phyloP scores from a whole-genome alignment of 2,888 invertebrate species.

The Palloptera scutellata region DNA sequence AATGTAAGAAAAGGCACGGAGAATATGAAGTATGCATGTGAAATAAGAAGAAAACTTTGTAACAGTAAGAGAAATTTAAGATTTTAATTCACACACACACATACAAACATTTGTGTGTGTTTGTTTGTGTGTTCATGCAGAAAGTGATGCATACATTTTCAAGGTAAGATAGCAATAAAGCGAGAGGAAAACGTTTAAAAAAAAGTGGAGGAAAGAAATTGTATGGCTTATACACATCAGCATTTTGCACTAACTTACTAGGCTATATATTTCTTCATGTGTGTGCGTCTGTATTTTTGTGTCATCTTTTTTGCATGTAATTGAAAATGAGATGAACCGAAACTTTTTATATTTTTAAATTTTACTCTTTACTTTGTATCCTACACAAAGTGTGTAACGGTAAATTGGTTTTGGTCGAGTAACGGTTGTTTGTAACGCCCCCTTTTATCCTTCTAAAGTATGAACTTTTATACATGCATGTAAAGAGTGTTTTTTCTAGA shows the following conservation, averaged over 20 bases:
- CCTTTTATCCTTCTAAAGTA: no score
- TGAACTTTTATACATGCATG: no score
- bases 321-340: conserved; percentile 18
- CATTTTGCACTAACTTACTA: conserved; percentile 14
- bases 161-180: neutral
- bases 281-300: neutral
- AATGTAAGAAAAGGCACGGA: neutral
- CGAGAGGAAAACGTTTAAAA: conserved; percentile 10
- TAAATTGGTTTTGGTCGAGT: no score
- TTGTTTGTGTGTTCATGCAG: neutral
- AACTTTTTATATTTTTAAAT: neutral
- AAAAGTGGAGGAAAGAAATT: conserved; percentile 2
- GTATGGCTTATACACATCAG: conserved; percentile 14
- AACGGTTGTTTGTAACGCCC: no score
- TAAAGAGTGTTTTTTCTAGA: no score
- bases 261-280: conserved; percentile 5
- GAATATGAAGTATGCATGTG: neutral
- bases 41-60: neutral
- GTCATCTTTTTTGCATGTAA: neutral
- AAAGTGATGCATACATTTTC: neutral
- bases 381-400: no score
- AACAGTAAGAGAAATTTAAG: neutral
- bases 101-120: neutral
- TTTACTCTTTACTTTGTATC: no score
- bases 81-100: neutral